Base-by-base conservation (phyloP, 2,888 invertebrate species). In the Trachelus iudaicus region DNA sequence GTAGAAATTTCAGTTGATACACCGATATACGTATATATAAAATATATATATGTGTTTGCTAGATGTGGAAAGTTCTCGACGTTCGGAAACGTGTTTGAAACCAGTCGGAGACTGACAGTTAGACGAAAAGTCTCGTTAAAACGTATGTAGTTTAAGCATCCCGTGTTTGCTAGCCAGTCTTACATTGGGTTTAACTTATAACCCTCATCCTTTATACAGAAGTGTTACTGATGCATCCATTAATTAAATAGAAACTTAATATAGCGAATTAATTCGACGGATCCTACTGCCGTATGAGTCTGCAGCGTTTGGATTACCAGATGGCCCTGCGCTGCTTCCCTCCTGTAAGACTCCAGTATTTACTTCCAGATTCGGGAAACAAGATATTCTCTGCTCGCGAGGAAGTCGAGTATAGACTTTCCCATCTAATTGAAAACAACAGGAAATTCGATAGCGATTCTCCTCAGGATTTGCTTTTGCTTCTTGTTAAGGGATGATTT, bases 201-300 rank as follows among this genome's bases (percentile, higher is more conserved):
- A 56, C 23, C 56, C 23, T 56, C 56, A 2, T 56, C 56, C 56
- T 9, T 23, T 79, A 79, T 80, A 71, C 71, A 4, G 69, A 69
- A 74, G 75, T 75, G 34, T 34, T 34, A 34, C 11, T 34, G 34
- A 77, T 79, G 79, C 82, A 73, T 78, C 68, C 81, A 83, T 82
- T 82, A 83, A 84, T 84, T 82, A 83, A 84, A 83, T 80, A 81
- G 80, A 81, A 82, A 84, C 84, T 82, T 83, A 83, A 84, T 84
- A 84, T 81, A 77, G 23, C 34, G 77, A 79, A 84, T 82, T 84
- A 83, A 84, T 12, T 30, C 71, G 71, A 23, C 71, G 30, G 23
- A 34, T 15, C 82, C 77, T 71, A 73, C 13, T 23, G 9, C 56
- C 23, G 23, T 23, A 56, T 23, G 15, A 9, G 2, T 0, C 3